Percentiles rank a stretch among this genome's conserved stretches.
These are phyloP conservation scores for Lepus europaeus DNA, from an alignment of 2,113 vertebrate genomes.

Conservation along the genomic window DNA sequence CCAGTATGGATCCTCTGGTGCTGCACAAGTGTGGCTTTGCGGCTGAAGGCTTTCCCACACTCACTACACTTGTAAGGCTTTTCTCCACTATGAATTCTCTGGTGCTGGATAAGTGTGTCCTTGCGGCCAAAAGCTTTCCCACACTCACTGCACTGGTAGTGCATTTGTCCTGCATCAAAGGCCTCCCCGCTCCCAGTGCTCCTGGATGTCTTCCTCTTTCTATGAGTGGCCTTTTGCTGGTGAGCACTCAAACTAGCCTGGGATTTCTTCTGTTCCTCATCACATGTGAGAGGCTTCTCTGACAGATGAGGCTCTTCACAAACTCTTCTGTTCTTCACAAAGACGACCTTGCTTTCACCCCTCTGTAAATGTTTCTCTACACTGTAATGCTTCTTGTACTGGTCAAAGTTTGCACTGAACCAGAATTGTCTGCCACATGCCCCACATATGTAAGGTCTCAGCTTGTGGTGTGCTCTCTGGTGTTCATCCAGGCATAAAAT, in stretches of 20 bases:
- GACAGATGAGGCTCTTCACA: slow-evolving; percentile 15
- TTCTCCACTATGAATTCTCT: slow-evolving; percentile 68
- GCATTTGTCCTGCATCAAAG: slow-evolving; percentile 9
- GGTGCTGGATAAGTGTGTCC: slow-evolving; percentile 76
- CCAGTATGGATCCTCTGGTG: slow-evolving; percentile 76
- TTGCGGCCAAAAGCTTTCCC: slow-evolving; percentile 70
- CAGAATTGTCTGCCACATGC: slow-evolving; percentile 48
- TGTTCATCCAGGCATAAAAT: slow-evolving; percentile 4
- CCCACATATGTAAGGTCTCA: slow-evolving; percentile 16
- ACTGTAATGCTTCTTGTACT: not conserved
- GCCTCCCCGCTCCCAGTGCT: not conserved
- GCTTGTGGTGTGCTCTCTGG: not conserved
- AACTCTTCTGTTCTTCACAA: slow-evolving; percentile 9
- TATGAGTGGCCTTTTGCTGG: not conserved
- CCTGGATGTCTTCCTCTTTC: not conserved
- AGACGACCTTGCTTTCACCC: not conserved
- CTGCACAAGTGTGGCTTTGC: slow-evolving; percentile 71
- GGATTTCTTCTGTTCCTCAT: not conserved
- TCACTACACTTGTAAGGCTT: slow-evolving; percentile 55
- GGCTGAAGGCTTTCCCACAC: slow-evolving; percentile 70
- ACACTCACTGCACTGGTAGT: slow-evolving; percentile 66
- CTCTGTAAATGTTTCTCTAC: slow-evolving; percentile 23
- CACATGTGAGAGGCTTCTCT: not conserved
- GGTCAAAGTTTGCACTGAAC: not conserved
- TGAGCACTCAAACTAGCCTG: not conserved